Conservation (phyloP, 2,113 vertebrate genomes). For the Catharus minimus region DNA sequence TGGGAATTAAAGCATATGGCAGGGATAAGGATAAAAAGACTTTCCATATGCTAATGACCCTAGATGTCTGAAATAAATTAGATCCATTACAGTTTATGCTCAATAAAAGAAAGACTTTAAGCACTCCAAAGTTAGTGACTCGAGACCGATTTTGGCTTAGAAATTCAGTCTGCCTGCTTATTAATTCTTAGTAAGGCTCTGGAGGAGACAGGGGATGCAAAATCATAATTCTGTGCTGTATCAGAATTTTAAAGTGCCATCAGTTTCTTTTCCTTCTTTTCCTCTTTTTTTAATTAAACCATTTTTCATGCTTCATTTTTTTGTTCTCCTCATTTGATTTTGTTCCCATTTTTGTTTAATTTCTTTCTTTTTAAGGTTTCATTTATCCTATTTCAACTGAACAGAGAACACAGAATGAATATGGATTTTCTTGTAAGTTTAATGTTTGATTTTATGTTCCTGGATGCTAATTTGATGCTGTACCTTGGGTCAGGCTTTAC, state of each 20-base stretch:
- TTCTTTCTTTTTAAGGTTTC: conserved; percentile 91
- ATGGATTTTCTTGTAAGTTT: conserved; percentile 98
- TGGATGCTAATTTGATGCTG: conserved; percentile 55
- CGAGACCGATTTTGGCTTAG: conserved; percentile 84
- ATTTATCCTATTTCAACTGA: conserved; percentile 96
- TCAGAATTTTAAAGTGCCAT: conserved; percentile 71
- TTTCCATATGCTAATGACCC: conserved; percentile 83
- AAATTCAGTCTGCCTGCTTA: conserved; percentile 82
- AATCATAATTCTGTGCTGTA: conserved; percentile 65
- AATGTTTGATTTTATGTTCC: conserved; percentile 78
- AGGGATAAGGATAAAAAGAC: conserved; percentile 72
- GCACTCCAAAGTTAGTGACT: conserved; percentile 86
- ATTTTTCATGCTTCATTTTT: conserved; percentile 81
- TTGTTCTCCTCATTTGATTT: conserved; percentile 81
- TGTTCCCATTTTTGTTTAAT: conserved; percentile 83
- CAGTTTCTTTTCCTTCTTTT: conserved; percentile 61
- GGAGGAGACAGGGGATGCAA: conserved; percentile 79
- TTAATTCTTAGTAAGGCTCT: conserved; percentile 83
- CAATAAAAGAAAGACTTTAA: conserved; percentile 86
- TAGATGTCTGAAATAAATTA: conserved; percentile 82
- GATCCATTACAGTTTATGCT: conserved; percentile 85
- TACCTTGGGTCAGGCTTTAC: conserved; percentile 55
- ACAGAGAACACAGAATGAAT: conserved; percentile 91
- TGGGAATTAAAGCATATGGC: conserved; percentile 82
- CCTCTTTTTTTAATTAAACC: conserved; percentile 68